Evolutionary conservation across 2,888 invertebrate species (phyloP).

Genomic region (Macrosoma leucophasiata): DNA sequence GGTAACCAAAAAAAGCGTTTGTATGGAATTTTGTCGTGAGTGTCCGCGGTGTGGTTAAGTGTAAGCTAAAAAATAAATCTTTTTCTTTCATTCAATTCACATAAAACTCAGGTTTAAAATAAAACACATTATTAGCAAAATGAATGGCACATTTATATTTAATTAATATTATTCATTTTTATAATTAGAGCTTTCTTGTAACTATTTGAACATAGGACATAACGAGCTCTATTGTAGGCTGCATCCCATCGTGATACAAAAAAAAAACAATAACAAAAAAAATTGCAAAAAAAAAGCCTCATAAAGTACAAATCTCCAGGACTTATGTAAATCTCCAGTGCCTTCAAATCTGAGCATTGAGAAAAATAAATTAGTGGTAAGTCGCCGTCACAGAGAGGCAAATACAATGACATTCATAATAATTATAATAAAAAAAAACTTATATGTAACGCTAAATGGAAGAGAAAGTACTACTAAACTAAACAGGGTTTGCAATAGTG

Average conservation of each 20-base stretch:
- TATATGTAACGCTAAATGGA: slow-evolving; percentile 64
- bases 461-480: slow-evolving; percentile 67
- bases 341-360: slow-evolving; percentile 44
- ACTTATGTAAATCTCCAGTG: slow-evolving; percentile 37
- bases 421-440: slow-evolving; percentile 55
- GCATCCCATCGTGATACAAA: slow-evolving; percentile 41
- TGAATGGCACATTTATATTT: slow-evolving; percentile 77
- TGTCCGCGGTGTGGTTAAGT: no score
- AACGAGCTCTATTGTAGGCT: slow-evolving; percentile 30
- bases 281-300: slow-evolving; percentile 51
- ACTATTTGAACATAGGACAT: slow-evolving; percentile 57
- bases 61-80: no score
- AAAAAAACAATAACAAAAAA: slow-evolving; percentile 35
- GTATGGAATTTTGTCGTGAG: no score
- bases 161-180: slow-evolving; percentile 76
- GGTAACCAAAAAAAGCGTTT: no score
- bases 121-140: slow-evolving; percentile 73
- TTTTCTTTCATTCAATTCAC: no score
- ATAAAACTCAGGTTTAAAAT: no score
- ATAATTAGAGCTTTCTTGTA: slow-evolving; percentile 74
- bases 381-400: slow-evolving; percentile 42
- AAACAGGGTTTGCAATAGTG: slow-evolving; percentile 39
- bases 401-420: slow-evolving; percentile 56
- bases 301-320: slow-evolving; percentile 57
- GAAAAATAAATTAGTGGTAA: slow-evolving; percentile 49